Evolutionary conservation across 2,797 vertebrate species (phyloP).

Genomic region (Ambastaia sidthimunki): DNA sequence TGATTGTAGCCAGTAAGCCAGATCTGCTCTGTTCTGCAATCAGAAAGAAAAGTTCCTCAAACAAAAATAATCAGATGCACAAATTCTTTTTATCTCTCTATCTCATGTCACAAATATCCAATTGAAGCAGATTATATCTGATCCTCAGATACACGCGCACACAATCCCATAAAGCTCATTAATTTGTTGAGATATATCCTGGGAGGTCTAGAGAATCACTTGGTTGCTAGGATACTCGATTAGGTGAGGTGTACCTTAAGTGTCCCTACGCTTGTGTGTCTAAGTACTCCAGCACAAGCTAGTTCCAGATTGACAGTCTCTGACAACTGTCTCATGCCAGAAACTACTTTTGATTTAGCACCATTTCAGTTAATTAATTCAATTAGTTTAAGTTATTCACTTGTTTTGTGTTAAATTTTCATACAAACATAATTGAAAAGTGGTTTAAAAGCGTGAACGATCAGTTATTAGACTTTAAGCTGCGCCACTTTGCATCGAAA

Average conservation of each 20-base stretch:
- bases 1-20: not conserved
- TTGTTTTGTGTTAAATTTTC: constrained; percentile 16
- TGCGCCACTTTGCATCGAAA: not conserved
- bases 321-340: not conserved
- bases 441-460: constrained; percentile 27
- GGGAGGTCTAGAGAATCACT: constrained; percentile 50
- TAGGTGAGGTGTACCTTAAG: constrained; percentile 53
- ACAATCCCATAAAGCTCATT: constrained; percentile 48
- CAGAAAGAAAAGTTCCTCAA: constrained; percentile 26
- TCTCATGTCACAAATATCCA: constrained; percentile 30
- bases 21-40: constrained; percentile 26
- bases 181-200: constrained; percentile 53
- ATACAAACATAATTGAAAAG: constrained; percentile 1
- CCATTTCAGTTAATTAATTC: not conserved
- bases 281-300: constrained; percentile 37
- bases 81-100: constrained; percentile 33
- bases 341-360: not conserved
- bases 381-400: not conserved
- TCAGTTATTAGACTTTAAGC: constrained; percentile 16
- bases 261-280: constrained; percentile 30
- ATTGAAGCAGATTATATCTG: constrained; percentile 35
- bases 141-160: constrained; percentile 6
- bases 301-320: not conserved
- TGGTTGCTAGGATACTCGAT: constrained; percentile 61
- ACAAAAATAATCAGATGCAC: constrained; percentile 27